phyloP scores from a whole-genome alignment of 2,888 invertebrate species.

The Artemia sinica region DNA sequence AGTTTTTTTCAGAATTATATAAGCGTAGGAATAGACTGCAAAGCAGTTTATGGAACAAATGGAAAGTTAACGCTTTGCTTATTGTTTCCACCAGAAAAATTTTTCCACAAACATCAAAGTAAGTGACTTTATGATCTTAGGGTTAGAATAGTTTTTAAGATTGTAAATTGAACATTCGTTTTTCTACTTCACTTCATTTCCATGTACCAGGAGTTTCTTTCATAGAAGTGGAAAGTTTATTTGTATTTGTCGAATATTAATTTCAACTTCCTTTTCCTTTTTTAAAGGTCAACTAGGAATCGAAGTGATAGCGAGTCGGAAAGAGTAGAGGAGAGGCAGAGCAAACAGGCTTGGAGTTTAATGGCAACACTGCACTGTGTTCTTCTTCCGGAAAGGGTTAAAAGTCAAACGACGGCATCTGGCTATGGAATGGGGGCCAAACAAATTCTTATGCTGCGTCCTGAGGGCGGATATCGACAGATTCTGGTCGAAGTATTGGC shows the following conservation, averaged over 20 bases:
- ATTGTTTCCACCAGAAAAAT: too few species aligned
- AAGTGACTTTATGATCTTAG: too few species aligned
- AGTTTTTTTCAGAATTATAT: too few species aligned
- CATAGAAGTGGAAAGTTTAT: neutral
- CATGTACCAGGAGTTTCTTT: neutral
- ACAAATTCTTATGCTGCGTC: constrained; percentile 10
- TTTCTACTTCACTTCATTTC: neutral
- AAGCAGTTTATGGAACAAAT: too few species aligned
- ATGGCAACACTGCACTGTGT: constrained; percentile 91
- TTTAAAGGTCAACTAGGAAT: constrained; percentile 8
- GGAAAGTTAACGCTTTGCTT: too few species aligned
- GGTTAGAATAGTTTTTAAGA: neutral
- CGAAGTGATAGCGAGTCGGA: neutral
- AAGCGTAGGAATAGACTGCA: too few species aligned
- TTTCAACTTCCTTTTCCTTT: too few species aligned
- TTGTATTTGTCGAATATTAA: too few species aligned
- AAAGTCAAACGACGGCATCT: constrained; percentile 25
- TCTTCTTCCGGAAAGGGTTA: constrained; percentile 78
- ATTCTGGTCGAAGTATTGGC: constrained; percentile 95
- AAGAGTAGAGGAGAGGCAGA: constrained; percentile 50
- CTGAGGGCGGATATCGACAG: constrained; percentile 47
- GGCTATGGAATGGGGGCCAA: neutral
- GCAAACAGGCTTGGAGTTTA: constrained; percentile 93
- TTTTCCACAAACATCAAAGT: too few species aligned
- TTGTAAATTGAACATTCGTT: neutral